phyloP scores from a whole-genome alignment of 1,140 invertebrate genomes.

The Psix sp. region DNA sequence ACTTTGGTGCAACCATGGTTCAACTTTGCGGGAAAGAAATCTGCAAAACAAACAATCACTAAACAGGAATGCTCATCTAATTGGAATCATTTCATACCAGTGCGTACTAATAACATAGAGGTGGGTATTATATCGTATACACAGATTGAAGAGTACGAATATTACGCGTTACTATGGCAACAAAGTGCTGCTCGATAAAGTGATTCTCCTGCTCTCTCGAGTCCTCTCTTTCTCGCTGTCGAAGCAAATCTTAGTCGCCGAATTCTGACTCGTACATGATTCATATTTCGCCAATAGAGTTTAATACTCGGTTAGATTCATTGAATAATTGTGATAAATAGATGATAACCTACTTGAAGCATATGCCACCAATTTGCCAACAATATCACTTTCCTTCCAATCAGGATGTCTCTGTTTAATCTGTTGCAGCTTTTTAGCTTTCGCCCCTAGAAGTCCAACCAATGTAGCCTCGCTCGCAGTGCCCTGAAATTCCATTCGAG shows the following conservation, averaged over 20 bases:
- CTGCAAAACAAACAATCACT: slow-evolving; percentile 3
- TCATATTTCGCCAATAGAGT: neutral
- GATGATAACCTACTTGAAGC: slow-evolving; percentile 80
- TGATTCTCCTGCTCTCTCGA: slow-evolving; percentile 53
- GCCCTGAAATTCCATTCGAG: slow-evolving; percentile 81
- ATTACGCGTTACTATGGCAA: slow-evolving; percentile 74
- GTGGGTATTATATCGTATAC: slow-evolving; percentile 18
- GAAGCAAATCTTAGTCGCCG: slow-evolving; percentile 34
- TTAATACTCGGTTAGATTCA: neutral
- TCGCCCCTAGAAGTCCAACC: slow-evolving; percentile 92
- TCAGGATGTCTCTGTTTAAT: slow-evolving; percentile 85
- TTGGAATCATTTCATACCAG: slow-evolving; percentile 27
- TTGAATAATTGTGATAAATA: slow-evolving; percentile 11
- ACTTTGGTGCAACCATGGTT: neutral
- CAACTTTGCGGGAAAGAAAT: neutral
- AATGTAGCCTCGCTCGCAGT: slow-evolving; percentile 93
- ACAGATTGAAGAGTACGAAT: slow-evolving; percentile 56
- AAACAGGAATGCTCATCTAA: slow-evolving; percentile 4
- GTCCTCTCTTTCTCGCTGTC: slow-evolving; percentile 50
- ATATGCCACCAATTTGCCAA: slow-evolving; percentile 93
- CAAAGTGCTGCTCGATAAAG: slow-evolving; percentile 76
- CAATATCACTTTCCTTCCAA: slow-evolving; percentile 88
- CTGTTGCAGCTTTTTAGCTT: slow-evolving; percentile 84
- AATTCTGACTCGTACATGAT: slow-evolving; percentile 22
- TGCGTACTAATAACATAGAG: slow-evolving; percentile 29